Conservation (phyloP, 35 echinoderm and acorn worm genomes). For the Heliocidaris tuberculata region DNA sequence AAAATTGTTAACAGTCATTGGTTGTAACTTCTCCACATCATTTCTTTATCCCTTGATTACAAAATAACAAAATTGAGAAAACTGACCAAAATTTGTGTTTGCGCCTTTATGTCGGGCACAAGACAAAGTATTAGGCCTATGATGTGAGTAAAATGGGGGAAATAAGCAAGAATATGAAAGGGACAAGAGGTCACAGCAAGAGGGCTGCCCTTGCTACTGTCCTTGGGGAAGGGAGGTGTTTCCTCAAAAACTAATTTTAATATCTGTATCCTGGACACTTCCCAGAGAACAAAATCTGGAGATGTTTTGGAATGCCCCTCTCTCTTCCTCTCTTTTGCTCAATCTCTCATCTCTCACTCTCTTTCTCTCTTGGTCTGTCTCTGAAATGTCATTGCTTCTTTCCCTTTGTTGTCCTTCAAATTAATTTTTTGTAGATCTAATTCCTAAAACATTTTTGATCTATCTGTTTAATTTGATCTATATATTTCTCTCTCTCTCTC, state of each 20-base stretch:
- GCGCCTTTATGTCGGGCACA: not conserved
- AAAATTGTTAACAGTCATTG: too few species aligned
- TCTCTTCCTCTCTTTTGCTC: not conserved
- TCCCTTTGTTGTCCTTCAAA: too few species aligned
- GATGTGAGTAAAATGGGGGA: not conserved
- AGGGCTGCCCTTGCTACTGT: slow-evolving; percentile 17
- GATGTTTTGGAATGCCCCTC: not conserved
- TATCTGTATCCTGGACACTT: slow-evolving; percentile 40
- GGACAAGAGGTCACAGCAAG: not conserved
- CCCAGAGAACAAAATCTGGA: slow-evolving; percentile 27
- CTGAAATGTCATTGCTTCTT: too few species aligned
- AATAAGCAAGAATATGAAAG: not conserved
- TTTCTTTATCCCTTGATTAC: too few species aligned
- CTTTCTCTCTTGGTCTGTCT: too few species aligned
- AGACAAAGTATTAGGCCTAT: not conserved
- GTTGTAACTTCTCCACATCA: too few species aligned
- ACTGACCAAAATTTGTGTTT: too few species aligned
- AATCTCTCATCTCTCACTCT: not conserved
- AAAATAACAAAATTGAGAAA: too few species aligned
- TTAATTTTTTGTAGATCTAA: too few species aligned
- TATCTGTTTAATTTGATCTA: not conserved
- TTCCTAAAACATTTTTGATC: too few species aligned
- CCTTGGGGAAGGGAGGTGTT: slow-evolving; percentile 44
- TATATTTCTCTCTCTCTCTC: not conserved
- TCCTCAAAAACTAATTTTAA: slow-evolving; percentile 41